Percentiles rank a stretch among this genome's conserved stretches.
Evolutionary conservation across 1,140 invertebrate species (phyloP).

Genomic region (Pantala flavescens): DNA sequence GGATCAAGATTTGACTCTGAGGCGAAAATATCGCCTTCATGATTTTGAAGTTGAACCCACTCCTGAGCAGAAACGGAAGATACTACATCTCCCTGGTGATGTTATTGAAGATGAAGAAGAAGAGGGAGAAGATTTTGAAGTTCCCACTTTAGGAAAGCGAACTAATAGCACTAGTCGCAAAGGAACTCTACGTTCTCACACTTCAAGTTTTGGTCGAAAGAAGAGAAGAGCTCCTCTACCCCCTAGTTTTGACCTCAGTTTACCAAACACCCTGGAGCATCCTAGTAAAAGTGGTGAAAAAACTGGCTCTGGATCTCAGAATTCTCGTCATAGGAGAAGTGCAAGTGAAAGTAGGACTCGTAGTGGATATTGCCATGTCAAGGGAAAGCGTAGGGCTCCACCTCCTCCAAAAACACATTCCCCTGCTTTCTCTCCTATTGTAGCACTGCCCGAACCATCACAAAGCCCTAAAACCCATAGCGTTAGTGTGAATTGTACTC

Average conservation of each 20-base stretch:
- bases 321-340: conserved; percentile 34
- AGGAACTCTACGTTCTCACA: conserved; percentile 12
- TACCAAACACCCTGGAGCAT: conserved; percentile 21
- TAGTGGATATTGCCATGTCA: conserved; percentile 48
- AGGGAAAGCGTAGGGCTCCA: conserved; percentile 61
- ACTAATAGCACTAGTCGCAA: background rate
- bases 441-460: background rate
- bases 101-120: conserved; percentile 8
- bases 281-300: background rate
- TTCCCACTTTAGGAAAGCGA: background rate
- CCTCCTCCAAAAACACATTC: conserved; percentile 41
- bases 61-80: conserved; percentile 18
- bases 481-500: background rate
- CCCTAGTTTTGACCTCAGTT: conserved; percentile 23
- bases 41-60: background rate
- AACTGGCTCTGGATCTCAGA: conserved; percentile 30
- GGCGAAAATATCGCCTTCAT: conserved; percentile 47
- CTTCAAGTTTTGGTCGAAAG: conserved; percentile 26
- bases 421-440: background rate
- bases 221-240: conserved; percentile 31
- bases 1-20: conserved; percentile 46
- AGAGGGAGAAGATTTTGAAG: background rate
- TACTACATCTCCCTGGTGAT: background rate
- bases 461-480: background rate
- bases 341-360: conserved; percentile 43